Conservation (phyloP, 1,140 invertebrate genomes). For the Xylocopa sonorina region DNA sequence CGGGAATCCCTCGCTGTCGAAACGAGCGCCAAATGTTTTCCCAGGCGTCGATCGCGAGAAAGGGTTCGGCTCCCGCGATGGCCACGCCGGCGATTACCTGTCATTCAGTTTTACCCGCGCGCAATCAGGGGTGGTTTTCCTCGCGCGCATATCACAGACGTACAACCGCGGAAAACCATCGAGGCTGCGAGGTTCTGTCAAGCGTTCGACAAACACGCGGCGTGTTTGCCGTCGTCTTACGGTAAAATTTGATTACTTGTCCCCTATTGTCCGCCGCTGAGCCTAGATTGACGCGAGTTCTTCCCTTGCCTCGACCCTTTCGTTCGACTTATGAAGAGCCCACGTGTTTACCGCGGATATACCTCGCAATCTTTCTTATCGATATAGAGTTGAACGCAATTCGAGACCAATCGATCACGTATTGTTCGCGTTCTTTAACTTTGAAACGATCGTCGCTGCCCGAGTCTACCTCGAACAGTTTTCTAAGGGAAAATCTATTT, state of each 20-base stretch:
- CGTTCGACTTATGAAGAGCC: constrained; percentile 51
- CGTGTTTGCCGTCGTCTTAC: constrained; percentile 63
- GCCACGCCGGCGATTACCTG: constrained; percentile 33
- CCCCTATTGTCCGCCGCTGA: constrained; percentile 34
- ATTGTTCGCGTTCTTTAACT: background rate
- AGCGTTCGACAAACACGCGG: constrained; percentile 65
- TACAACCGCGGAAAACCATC: constrained; percentile 61
- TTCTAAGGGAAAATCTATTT: too few species aligned
- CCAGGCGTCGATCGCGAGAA: background rate
- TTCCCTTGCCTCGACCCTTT: constrained; percentile 1
- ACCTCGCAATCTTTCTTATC: constrained; percentile 13
- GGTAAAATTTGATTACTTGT: constrained; percentile 68
- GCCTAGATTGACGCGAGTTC: constrained; percentile 63
- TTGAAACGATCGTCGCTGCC: background rate
- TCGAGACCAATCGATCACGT: background rate
- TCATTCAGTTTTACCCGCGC: constrained; percentile 38
- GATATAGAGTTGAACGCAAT: background rate
- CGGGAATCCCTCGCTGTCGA: background rate
- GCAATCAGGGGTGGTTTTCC: constrained; percentile 33
- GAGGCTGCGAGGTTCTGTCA: constrained; percentile 61
- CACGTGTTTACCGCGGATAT: constrained; percentile 33
- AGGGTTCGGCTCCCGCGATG: background rate
- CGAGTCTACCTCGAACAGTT: too few species aligned
- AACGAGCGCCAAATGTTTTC: background rate
- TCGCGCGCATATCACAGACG: constrained; percentile 50